Percentiles rank a stretch among this genome's conserved stretches.
Evolutionary conservation across 1,140 invertebrate genomes (phyloP).

Genomic region (Drosophila nannoptera): DNA sequence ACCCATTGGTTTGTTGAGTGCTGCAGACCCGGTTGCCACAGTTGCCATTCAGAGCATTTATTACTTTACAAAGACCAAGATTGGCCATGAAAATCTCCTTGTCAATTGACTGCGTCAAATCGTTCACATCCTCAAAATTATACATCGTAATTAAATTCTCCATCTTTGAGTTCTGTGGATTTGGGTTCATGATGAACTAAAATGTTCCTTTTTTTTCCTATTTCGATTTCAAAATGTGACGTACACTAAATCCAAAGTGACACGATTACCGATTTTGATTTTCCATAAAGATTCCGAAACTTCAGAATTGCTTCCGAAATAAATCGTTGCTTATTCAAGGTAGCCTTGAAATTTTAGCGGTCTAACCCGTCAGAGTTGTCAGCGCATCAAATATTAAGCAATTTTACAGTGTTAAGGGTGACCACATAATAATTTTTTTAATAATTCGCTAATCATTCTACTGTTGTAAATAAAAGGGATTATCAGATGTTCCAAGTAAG

Average conservation of each 20-base stretch:
- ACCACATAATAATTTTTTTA: not conserved
- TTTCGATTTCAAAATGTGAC: not conserved
- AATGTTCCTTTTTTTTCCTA: constrained; percentile 3
- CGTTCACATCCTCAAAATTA: not conserved
- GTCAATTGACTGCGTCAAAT: not conserved
- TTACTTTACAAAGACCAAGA: not conserved
- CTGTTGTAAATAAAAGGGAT: not conserved
- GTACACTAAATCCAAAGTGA: not conserved
- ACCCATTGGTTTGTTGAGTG: not conserved
- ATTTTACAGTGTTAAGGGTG: not conserved
- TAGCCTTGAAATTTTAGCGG: constrained; percentile 13
- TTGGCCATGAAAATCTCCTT: constrained; percentile 17
- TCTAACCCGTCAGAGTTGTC: not conserved
- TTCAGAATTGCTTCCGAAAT: not conserved
- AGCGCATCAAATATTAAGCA: not conserved
- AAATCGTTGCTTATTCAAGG: not conserved
- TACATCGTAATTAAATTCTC: not conserved
- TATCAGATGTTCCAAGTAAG: too few species aligned
- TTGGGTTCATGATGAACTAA: not conserved
- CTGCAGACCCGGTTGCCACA: not conserved
- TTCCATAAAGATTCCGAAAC: too few species aligned
- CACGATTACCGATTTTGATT: not conserved
- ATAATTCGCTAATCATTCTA: not conserved
- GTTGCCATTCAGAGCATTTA: not conserved
- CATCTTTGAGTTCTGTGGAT: not conserved